Conservation (phyloP, 1,140 invertebrate species). For the Platyscapa corneri region DNA sequence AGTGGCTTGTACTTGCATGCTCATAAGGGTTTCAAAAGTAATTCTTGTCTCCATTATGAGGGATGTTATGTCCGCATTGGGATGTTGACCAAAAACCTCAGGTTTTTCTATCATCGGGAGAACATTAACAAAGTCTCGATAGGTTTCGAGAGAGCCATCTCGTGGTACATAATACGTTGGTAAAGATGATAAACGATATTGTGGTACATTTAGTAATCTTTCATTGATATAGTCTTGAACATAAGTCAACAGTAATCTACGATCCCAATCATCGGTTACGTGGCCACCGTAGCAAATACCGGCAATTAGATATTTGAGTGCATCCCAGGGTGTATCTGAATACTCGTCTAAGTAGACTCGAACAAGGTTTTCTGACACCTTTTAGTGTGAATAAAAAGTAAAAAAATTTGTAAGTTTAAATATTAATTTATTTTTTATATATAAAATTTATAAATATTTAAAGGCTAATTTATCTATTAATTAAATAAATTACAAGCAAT, state of each 20-base stretch:
- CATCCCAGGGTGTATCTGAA: constrained; percentile 90
- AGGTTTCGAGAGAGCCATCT: constrained; percentile 86
- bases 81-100: constrained; percentile 91
- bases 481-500: too few relatives aligned
- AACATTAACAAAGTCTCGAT: constrained; percentile 84
- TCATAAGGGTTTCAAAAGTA: constrained; percentile 88
- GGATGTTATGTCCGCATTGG: constrained; percentile 93
- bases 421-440: not conserved
- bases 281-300: constrained; percentile 96
- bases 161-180: constrained; percentile 86
- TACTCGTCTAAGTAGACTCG: constrained; percentile 89
- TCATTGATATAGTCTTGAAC: constrained; percentile 88
- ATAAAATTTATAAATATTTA: not conserved
- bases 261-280: constrained; percentile 96
- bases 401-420: not conserved
- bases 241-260: constrained; percentile 86
- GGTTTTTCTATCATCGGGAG: constrained; percentile 85
- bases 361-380: constrained; percentile 88
- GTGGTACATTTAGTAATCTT: constrained; percentile 77
- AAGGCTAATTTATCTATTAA: not conserved
- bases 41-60: constrained; percentile 84
- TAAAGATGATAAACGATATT: constrained; percentile 83
- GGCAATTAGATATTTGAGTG: constrained; percentile 91
- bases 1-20: constrained; percentile 82
- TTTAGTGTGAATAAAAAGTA: not conserved